Percentiles rank a stretch among this genome's conserved stretches.
phyloP scores from a whole-genome alignment of 1,140 invertebrate genomes.

The Elymnias hypermnestra region DNA sequence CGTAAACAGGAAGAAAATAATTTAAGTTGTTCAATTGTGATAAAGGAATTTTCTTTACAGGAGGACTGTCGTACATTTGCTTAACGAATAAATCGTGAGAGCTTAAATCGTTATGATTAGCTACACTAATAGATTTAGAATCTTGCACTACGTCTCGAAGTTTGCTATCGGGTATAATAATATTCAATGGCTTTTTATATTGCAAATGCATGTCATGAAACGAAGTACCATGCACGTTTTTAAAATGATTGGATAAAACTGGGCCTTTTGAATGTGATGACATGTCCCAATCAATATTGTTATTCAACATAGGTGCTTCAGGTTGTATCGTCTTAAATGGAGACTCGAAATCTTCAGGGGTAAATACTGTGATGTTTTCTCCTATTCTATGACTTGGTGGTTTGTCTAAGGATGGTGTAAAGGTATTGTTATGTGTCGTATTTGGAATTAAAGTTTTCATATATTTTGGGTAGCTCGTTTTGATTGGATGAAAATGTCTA shows the following conservation, averaged over 20 bases:
- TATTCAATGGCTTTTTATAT: constrained; percentile 22
- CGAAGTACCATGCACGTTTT: constrained; percentile 1
- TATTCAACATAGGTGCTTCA: constrained; percentile 28
- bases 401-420: constrained; percentile 15
- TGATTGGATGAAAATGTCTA: constrained; percentile 35
- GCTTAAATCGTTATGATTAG: no score
- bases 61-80: constrained; percentile 27
- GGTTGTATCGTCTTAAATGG: constrained; percentile 42
- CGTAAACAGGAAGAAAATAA: constrained; percentile 37
- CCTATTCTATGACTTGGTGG: constrained; percentile 12
- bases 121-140: no score
- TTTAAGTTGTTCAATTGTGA: constrained; percentile 39
- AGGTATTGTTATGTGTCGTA: constrained; percentile 18
- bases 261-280: constrained; percentile 4
- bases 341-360: constrained; percentile 32
- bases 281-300: constrained; percentile 22
- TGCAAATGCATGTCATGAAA: constrained; percentile 1
- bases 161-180: constrained; percentile 33
- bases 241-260: constrained; percentile 7
- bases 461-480: constrained; percentile 36
- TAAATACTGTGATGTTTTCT: constrained; percentile 46
- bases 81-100: constrained; percentile 26
- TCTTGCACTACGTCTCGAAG: constrained; percentile 27
- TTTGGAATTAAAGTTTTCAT: constrained; percentile 28
- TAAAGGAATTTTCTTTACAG: constrained; percentile 34